phyloP scores from a whole-genome alignment of 2,888 invertebrate genomes.

The Pilophorus perplexus region DNA sequence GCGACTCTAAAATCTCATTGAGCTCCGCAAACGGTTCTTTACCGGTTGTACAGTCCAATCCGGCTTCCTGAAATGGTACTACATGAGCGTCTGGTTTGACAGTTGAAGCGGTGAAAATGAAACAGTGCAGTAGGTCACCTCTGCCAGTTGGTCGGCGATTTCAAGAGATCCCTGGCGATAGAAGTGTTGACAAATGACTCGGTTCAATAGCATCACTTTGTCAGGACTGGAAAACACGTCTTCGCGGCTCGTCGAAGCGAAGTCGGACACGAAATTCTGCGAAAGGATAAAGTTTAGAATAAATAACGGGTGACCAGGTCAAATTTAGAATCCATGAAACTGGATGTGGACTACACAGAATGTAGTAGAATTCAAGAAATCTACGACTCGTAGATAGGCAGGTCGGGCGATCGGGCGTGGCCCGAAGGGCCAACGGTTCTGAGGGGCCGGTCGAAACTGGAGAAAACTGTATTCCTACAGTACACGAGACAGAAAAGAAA shows the following conservation, averaged over 20 bases:
- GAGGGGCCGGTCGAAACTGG: no score
- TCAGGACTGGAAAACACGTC: constrained; percentile 72
- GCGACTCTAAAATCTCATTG: constrained; percentile 82
- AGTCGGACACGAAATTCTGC: constrained; percentile 86
- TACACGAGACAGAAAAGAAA: no score
- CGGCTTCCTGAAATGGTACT: constrained; percentile 62
- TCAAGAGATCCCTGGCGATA: constrained; percentile 91
- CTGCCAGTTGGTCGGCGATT: constrained; percentile 77
- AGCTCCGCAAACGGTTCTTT: constrained; percentile 78
- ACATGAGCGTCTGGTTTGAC: background rate
- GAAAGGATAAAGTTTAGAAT: constrained; percentile 39
- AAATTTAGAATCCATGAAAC: no score
- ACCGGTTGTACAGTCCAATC: constrained; percentile 61
- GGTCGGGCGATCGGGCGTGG: no score
- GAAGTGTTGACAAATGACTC: constrained; percentile 92
- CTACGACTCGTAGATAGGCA: no score
- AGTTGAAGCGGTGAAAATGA: no score
- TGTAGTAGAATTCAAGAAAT: background rate
- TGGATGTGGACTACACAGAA: no score
- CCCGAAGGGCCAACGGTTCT: no score
- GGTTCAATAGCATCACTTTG: constrained; percentile 70
- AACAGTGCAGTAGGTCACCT: no score
- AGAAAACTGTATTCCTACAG: no score
- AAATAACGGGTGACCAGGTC: background rate
- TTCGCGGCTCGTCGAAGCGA: constrained; percentile 81